A percentile compares a stretch with the other conserved stretches of the same genome.
These are phyloP conservation scores for Phaenicophaeus curvirostris DNA, from an alignment of 2,797 vertebrate genomes.

Conservation along the genomic window DNA sequence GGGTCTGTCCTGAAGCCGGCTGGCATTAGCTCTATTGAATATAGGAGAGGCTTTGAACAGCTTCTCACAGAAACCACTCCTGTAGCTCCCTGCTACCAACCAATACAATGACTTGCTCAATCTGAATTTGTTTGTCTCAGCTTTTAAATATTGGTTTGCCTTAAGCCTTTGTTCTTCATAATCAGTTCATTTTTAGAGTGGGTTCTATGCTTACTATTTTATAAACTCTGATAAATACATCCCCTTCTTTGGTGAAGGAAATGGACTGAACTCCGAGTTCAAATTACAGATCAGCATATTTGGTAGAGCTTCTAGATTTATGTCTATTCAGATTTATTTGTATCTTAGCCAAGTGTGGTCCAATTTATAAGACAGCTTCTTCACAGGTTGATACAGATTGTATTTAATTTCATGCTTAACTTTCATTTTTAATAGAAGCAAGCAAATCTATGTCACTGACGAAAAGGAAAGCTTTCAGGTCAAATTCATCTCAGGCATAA, in stretches of 20 bases:
- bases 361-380: neutral
- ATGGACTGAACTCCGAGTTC: neutral
- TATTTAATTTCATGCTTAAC: neutral
- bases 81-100: no score
- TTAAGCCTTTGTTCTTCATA: neutral
- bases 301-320: neutral
- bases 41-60: no score
- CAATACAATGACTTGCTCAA: neutral
- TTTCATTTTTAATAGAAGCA: neutral
- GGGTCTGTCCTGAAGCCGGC: no score
- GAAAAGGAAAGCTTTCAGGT: slow-evolving; percentile 7
- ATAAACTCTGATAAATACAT: neutral
- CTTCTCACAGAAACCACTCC: no score
- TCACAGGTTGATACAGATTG: neutral
- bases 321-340: neutral
- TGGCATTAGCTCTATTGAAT: no score
- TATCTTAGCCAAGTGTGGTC: neutral
- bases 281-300: neutral
- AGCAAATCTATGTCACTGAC: neutral
- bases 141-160: neutral
- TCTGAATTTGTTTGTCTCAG: neutral
- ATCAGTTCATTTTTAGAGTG: neutral
- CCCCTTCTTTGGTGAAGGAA: neutral
- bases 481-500: neutral
- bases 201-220: neutral